Evolutionary conservation across 1,140 invertebrate species (phyloP).

Genomic region (Dendroctonus valens): DNA sequence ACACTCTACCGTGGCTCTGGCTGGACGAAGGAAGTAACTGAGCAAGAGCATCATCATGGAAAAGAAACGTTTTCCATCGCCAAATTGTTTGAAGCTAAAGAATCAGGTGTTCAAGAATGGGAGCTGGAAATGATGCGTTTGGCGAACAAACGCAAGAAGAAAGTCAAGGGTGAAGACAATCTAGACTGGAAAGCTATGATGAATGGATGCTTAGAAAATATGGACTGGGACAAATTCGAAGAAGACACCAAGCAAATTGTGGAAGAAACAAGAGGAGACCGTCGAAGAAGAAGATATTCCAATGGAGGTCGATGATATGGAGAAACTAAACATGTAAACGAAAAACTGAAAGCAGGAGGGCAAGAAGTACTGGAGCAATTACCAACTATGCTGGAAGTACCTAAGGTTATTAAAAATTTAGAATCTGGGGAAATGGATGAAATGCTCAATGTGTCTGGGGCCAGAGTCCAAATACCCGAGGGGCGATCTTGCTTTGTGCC

Average conservation of each 20-base stretch:
- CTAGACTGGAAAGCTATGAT: slow-evolving; percentile 47
- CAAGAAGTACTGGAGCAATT: slow-evolving; percentile 56
- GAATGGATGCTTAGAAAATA: slow-evolving; percentile 44
- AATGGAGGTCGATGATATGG: slow-evolving; percentile 56
- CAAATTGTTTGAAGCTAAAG: slow-evolving; percentile 76
- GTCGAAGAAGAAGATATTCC: slow-evolving; percentile 48
- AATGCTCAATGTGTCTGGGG: slow-evolving; percentile 61
- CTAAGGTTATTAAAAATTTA: slow-evolving; percentile 62
- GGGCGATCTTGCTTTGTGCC: slow-evolving; percentile 49
- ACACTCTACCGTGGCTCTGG: slow-evolving; percentile 62
- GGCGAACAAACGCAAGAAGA: slow-evolving; percentile 48
- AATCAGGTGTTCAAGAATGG: slow-evolving; percentile 63
- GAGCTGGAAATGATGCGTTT: slow-evolving; percentile 49
- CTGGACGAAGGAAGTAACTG: slow-evolving; percentile 60
- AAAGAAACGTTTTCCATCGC: slow-evolving; percentile 61
- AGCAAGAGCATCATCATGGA: slow-evolving; percentile 59
- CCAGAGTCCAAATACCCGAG: slow-evolving; percentile 64
- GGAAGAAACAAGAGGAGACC: slow-evolving; percentile 42
- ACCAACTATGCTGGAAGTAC: slow-evolving; percentile 62
- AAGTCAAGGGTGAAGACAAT: slow-evolving; percentile 50
- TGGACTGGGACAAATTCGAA: slow-evolving; percentile 50
- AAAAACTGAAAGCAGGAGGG: slow-evolving; percentile 54
- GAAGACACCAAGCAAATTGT: slow-evolving; percentile 51
- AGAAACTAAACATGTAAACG: slow-evolving; percentile 58
- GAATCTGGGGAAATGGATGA: slow-evolving; percentile 60